Evolutionary conservation across 2,888 invertebrate species (phyloP).

Genomic region (Tachina grossa): DNA sequence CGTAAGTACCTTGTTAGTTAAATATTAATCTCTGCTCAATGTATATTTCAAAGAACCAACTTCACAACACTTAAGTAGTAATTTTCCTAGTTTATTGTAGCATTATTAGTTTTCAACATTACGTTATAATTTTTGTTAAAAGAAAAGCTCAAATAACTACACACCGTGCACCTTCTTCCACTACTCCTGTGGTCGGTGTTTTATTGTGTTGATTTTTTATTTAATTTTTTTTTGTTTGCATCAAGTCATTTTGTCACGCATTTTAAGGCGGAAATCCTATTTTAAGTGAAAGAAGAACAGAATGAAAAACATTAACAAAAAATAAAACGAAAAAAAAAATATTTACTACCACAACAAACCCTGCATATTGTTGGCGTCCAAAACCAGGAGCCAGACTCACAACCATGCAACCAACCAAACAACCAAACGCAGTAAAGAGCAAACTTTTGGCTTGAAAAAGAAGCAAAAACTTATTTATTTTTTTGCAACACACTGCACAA

Average conservation of each 20-base stretch:
- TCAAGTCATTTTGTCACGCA: conserved; percentile 71
- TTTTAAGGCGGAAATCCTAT: conserved; percentile 71
- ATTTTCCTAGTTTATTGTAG: conserved; percentile 56
- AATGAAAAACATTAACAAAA: background rate
- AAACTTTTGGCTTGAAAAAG: conserved; percentile 10
- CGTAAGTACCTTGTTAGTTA: conserved; percentile 36
- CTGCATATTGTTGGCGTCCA: conserved; percentile 25
- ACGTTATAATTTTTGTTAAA: conserved; percentile 33
- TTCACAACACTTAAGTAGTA: conserved; percentile 64
- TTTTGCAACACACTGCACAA: conserved; percentile 5
- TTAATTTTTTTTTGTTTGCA: conserved; percentile 41
- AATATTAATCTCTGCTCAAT: conserved; percentile 56
- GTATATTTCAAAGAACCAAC: conserved; percentile 55
- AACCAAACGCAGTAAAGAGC: conserved; percentile 24
- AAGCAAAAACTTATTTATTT: background rate
- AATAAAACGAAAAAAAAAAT: background rate
- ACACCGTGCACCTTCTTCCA: background rate
- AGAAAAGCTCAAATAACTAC: conserved; percentile 9
- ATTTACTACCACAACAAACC: conserved; percentile 22
- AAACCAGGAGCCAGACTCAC: conserved; percentile 28
- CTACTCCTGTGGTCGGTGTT: conserved; percentile 41
- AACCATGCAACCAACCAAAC: background rate
- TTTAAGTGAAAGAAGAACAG: conserved; percentile 46
- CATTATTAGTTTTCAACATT: conserved; percentile 61
- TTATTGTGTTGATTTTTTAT: conserved; percentile 39